phyloP scores from a whole-genome alignment of 2,797 vertebrate species.

The Rhabdophis nuchalis region DNA sequence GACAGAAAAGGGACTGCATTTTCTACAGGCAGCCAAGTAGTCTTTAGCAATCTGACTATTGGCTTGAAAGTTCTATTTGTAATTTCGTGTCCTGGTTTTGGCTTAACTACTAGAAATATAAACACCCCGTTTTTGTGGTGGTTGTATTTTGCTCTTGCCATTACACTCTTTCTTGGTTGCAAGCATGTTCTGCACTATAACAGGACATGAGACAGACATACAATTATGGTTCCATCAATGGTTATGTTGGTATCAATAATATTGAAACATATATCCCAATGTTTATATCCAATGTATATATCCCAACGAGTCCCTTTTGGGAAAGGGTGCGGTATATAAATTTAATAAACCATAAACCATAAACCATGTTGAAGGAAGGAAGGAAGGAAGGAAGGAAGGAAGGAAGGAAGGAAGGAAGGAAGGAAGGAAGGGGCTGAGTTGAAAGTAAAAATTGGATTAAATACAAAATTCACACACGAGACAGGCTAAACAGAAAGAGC shows the following conservation, averaged over 20 bases:
- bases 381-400: no score
- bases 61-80: neutral
- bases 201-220: neutral
- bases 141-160: neutral
- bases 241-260: neutral
- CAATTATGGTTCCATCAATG: neutral
- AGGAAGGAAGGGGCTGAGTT: neutral
- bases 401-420: no score
- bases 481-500: neutral
- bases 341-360: no score
- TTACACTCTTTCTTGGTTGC: neutral
- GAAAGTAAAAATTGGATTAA: neutral
- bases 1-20: neutral
- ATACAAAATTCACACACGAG: neutral
- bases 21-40: neutral
- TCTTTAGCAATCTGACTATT: neutral
- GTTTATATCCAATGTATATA: no score
- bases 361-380: no score
- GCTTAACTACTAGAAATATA: neutral
- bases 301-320: no score
- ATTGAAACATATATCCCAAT: neutral
- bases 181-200: no score
- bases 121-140: neutral
- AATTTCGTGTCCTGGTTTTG: neutral
- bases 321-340: no score